A percentile compares a stretch with the other conserved stretches of the same genome.
Conservation (phyloP, 2,888 invertebrate species). For the Dolichopus griseipennis region DNA sequence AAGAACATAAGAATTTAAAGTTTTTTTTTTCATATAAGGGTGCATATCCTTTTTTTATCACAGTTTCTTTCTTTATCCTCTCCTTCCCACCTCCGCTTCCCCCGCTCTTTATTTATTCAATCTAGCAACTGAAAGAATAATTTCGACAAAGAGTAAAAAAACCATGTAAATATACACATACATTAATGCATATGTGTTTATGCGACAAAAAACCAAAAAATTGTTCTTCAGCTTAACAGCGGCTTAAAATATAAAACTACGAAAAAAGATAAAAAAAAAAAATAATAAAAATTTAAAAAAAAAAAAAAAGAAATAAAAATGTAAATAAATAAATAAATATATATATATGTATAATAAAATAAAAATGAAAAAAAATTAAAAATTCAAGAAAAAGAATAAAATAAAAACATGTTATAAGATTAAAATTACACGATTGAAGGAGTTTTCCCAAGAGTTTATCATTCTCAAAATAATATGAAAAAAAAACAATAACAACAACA, state of each 20-base stretch:
- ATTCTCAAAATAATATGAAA: background rate
- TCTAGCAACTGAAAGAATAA: no score
- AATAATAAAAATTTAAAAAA: no score
- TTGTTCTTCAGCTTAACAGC: background rate
- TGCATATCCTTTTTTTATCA: no score
- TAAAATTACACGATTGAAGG: conserved; percentile 5
- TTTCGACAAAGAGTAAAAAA: no score
- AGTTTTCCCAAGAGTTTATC: conserved; percentile 8
- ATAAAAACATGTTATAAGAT: background rate
- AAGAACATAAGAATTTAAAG: no score
- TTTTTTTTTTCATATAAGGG: no score
- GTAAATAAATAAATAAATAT: no score
- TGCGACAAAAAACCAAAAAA: background rate
- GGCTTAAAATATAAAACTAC: background rate
- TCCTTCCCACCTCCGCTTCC: no score
- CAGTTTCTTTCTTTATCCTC: no score
- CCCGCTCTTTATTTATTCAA: background rate
- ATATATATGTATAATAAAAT: no score
- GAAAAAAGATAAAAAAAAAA: no score
- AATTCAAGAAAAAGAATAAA: background rate
- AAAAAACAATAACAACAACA: background rate
- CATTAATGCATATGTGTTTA: background rate
- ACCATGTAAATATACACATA: background rate
- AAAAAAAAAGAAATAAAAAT: background rate
- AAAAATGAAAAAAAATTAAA: background rate